These are phyloP conservation scores for Parauchenoglanis punctatus DNA, from an alignment of 2,797 vertebrate species.

Conservation along the genomic window DNA sequence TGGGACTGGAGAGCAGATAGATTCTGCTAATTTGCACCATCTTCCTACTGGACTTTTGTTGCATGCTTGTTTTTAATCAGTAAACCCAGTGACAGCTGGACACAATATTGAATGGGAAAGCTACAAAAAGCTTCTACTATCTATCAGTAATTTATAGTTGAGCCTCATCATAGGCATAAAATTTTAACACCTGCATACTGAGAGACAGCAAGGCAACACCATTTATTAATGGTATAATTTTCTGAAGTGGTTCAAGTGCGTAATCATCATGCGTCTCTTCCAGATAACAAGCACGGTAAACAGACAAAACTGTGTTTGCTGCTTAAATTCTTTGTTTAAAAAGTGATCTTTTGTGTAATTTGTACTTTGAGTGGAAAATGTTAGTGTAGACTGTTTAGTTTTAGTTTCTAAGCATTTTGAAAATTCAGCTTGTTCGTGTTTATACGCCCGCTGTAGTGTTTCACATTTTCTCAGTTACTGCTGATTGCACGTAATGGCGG, in stretches of 20 bases:
- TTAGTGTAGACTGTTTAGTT: no score
- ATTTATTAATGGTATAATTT: neutral
- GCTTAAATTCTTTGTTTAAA: neutral
- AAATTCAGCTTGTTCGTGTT: neutral
- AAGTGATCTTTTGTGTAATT: constrained; percentile 3
- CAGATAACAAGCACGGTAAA: neutral
- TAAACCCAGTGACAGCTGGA: neutral
- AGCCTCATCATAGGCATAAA: neutral
- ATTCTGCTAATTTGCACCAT: constrained; percentile 34
- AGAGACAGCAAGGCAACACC: neutral
- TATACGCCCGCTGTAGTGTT: neutral
- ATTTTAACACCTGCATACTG: neutral
- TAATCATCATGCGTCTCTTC: neutral
- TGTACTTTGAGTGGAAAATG: neutral
- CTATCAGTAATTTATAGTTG: neutral
- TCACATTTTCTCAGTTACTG: neutral
- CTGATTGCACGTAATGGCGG: neutral
- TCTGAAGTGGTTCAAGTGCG: neutral
- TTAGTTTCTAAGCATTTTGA: neutral
- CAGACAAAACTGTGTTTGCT: neutral
- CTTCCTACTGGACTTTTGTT: constrained; percentile 1
- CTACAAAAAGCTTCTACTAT: neutral
- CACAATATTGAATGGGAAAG: neutral
- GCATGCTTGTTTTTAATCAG: constrained; percentile 31
- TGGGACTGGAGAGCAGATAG: constrained; percentile 25